Conservation (phyloP, 2,888 invertebrate species). For the Rutpela maculata region DNA sequence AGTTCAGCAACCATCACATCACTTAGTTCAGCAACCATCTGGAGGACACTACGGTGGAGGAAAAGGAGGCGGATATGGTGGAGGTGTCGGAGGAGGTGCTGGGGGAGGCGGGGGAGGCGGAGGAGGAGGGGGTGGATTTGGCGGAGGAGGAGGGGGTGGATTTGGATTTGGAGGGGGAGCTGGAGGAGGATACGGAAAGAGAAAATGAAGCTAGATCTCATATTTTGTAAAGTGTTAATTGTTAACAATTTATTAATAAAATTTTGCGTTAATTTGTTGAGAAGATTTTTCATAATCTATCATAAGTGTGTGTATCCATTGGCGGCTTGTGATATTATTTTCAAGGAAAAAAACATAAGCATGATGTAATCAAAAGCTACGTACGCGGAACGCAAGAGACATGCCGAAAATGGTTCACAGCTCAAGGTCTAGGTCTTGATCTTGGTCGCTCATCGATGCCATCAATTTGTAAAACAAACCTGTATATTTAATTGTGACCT, state of each 20-base stretch:
- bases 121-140: constrained; percentile 36
- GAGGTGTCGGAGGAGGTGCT: neutral
- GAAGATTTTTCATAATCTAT: no score
- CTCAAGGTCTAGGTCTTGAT: no score
- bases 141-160: neutral
- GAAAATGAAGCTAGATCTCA: neutral
- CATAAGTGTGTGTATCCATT: no score
- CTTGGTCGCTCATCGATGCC: no score
- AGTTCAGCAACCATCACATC: neutral
- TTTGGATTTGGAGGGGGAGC: constrained; percentile 30
- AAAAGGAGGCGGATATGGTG: neutral
- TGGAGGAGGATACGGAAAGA: constrained; percentile 20
- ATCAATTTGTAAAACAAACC: no score
- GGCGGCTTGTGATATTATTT: no score
- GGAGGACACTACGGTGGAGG: neutral
- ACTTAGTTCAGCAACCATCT: neutral
- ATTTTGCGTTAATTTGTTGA: no score
- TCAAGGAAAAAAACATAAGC: no score
- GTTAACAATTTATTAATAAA: neutral
- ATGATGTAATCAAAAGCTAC: no score
- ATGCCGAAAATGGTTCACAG: no score
- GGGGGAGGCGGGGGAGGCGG: neutral
- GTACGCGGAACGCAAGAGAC: no score
- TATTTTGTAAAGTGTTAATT: neutral
- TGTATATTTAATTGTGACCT: no score